Conservation (phyloP, 2,888 invertebrate genomes). For the Brachylomia viminalis region DNA sequence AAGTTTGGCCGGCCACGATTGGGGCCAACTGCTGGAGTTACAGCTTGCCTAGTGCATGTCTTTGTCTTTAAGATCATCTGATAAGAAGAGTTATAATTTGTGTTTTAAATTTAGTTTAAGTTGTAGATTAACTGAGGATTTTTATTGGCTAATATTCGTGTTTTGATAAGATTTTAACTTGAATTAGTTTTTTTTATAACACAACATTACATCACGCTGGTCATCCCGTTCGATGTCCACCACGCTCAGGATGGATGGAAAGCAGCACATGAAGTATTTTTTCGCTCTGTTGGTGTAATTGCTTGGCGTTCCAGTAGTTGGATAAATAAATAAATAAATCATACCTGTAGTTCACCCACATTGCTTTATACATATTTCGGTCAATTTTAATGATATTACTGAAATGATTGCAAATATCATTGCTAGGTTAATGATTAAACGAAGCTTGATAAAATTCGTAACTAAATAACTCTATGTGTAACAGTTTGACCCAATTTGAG, state of each 20-base stretch:
- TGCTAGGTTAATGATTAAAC: background rate
- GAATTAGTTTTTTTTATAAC: too few relatives aligned
- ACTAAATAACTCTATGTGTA: too few relatives aligned
- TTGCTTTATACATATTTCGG: too few relatives aligned
- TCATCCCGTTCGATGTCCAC: too few relatives aligned
- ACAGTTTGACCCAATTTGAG: background rate
- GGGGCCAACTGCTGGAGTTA: slow-evolving; percentile 38
- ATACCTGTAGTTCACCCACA: too few relatives aligned
- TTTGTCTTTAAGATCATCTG: slow-evolving; percentile 21
- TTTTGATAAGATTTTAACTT: background rate
- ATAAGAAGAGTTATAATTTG: background rate
- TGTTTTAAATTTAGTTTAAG: background rate
- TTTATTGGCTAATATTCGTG: background rate
- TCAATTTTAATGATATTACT: too few relatives aligned
- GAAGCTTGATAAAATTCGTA: background rate
- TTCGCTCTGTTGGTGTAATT: too few relatives aligned
- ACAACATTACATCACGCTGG: too few relatives aligned
- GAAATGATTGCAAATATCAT: background rate
- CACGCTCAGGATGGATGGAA: too few relatives aligned
- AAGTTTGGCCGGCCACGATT: slow-evolving; percentile 52
- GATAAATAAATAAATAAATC: too few relatives aligned
- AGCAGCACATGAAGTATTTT: too few relatives aligned
- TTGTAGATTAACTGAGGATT: background rate
- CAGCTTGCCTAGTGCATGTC: slow-evolving; percentile 31
- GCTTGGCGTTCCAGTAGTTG: too few relatives aligned